Evolutionary conservation across 1,140 invertebrate genomes (phyloP).

Genomic region (Cyrtorhinus lividipennis): DNA sequence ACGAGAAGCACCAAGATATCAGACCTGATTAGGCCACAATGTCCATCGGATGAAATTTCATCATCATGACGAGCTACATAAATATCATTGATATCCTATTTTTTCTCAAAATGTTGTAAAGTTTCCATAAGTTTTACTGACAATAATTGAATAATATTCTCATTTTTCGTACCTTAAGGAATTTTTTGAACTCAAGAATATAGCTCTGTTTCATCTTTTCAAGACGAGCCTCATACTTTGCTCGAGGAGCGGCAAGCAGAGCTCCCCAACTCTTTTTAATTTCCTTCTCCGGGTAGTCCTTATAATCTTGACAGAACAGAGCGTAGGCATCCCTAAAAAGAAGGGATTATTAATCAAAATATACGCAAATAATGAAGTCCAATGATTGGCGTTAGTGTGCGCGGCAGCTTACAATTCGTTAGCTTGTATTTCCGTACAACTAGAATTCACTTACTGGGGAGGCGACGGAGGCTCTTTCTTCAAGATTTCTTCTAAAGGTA

Average conservation of each 20-base stretch:
- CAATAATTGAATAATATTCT: background rate
- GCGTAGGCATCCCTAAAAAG: constrained; percentile 13
- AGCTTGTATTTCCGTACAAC: no score
- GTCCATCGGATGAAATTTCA: background rate
- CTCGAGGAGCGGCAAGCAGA: constrained; percentile 9
- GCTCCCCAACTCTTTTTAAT: constrained; percentile 17
- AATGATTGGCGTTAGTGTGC: no score
- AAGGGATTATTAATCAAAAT: background rate
- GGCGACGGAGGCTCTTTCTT: background rate
- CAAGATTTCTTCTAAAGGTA: background rate
- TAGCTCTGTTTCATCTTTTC: constrained; percentile 19
- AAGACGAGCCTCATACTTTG: constrained; percentile 15
- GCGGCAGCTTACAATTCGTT: no score
- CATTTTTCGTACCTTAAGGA: constrained; percentile 19
- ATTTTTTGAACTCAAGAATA: constrained; percentile 15
- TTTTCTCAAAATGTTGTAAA: background rate
- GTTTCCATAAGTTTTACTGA: background rate
- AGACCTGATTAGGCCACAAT: background rate
- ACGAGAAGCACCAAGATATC: background rate
- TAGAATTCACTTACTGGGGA: background rate
- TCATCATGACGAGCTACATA: background rate
- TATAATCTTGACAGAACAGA: constrained; percentile 16
- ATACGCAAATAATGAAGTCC: background rate
- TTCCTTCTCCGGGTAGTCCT: constrained; percentile 16
- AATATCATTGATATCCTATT: background rate